Base-by-base conservation (phyloP, 35 echinoderm and acorn worm species). In the Ophiothrix spiculata region DNA sequence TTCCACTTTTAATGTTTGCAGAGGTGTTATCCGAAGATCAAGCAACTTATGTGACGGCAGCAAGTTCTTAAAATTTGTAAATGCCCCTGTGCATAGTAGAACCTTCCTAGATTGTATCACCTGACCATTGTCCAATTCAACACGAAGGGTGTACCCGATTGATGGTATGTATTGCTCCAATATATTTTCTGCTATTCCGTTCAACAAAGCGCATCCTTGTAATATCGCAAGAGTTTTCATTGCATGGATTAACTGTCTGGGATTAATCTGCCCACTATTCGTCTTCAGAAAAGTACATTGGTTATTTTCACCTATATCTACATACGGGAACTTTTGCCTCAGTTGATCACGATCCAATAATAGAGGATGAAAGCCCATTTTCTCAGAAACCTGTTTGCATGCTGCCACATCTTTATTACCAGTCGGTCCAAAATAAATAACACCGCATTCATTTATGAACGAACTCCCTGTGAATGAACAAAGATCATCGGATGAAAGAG, bases 21-120 rank as follows among this genome's bases (percentile, higher is more conserved):
- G 17, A 25, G 60, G 60, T 12, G 23, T 29, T 4, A 79, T 56
- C 36, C 29, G 32, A 37, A 90, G 36, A 33, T 84, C 88, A 31
- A 84, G 63, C 63, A 46, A 16, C 17, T 33, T 33, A 35, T 39
- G 38, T 1, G 29, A 10, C 0, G 88, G 88, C 11, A 84, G 77
- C 14, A 90, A 35, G 0, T 37, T 17, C 17, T 78, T 39, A 75
- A 33, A 90, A n/a, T 77, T 39, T 23, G 41, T 85, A 37, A 90
- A 90, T 25, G 33, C 79, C 8, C 88, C 88, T 0, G 80, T 54
- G 33, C 80, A 83, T 0, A 90, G 64, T 0, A 90, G 80, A 4
- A 84, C 88, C 25, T 39, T 69, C 17, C 60, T 10, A 25, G 60
- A 69, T n/a, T 25, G 3, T 15, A 69, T 69, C 1, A 69, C 23